phyloP scores from a whole-genome alignment of 2,113 vertebrate genomes.

The Catharus bicknelli region DNA sequence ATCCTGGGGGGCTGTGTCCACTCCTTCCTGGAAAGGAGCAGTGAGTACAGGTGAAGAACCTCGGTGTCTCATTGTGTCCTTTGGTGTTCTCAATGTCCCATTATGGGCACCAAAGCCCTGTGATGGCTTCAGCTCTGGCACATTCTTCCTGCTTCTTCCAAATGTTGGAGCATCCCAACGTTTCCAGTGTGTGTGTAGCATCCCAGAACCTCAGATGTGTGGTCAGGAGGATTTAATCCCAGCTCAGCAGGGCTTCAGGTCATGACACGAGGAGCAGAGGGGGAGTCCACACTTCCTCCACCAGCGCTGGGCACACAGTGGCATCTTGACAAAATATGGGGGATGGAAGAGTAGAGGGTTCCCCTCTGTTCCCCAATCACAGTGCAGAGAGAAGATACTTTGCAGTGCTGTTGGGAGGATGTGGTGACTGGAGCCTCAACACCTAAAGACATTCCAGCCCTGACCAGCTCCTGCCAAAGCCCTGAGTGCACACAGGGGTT shows the following conservation, averaged over 20 bases:
- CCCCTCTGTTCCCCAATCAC: neutral
- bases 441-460: neutral
- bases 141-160: neutral
- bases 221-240: neutral
- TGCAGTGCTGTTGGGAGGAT: fast-evolving
- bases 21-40: neutral
- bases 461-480: neutral
- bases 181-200: neutral
- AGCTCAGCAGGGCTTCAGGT: neutral
- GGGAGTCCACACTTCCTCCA: neutral
- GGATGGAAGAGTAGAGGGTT: neutral
- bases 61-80: fast-evolving
- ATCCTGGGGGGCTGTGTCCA: fast-evolving
- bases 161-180: neutral
- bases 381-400: neutral
- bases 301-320: fast-evolving
- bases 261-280: neutral
- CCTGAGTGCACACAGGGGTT: neutral
- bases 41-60: neutral
- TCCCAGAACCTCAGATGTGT: neutral
- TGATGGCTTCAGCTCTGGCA: neutral
- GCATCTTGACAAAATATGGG: neutral
- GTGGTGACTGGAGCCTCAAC: neutral
- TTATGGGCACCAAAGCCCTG: neutral
- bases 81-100: neutral